Percentiles rank a stretch among this genome's conserved stretches.
These are phyloP conservation scores for Myripristis murdjan DNA, from an alignment of 2,797 vertebrate species.

Conservation along the genomic window DNA sequence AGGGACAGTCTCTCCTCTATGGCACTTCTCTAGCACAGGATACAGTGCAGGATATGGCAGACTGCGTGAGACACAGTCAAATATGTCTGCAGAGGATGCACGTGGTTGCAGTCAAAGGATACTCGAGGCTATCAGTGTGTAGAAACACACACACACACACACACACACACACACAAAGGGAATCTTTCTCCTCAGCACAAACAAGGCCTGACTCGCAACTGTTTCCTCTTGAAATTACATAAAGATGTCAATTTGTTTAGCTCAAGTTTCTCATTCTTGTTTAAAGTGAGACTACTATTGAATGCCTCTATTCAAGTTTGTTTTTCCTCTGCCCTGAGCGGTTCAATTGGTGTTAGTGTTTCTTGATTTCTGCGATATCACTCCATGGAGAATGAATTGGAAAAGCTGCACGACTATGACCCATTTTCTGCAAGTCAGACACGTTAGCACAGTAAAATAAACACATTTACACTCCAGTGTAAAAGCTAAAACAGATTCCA, in stretches of 20 bases:
- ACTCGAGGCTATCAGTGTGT: constrained; percentile 5
- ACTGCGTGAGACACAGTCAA: constrained; percentile 38
- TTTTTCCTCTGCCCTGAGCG: background rate
- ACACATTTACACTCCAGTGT: constrained; percentile 4
- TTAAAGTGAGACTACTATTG: constrained; percentile 18
- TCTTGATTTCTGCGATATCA: background rate
- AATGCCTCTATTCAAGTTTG: constrained; percentile 13
- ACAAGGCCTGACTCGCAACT: background rate
- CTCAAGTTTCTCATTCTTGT: constrained; percentile 20
- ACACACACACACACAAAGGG: constrained; percentile 20
- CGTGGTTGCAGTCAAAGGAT: constrained; percentile 30
- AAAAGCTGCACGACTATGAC: constrained; percentile 7
- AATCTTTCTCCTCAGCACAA: constrained; percentile 26
- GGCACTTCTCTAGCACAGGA: constrained; percentile 67
- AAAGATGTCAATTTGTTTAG: constrained; percentile 8
- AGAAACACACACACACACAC: background rate
- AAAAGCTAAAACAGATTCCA: background rate
- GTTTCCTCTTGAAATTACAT: constrained; percentile 13
- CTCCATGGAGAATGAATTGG: constrained; percentile 15
- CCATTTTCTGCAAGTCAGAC: background rate
- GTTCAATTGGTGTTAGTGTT: constrained; percentile 26
- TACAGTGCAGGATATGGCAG: constrained; percentile 66
- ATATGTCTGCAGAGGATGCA: constrained; percentile 54
- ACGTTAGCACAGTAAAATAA: background rate
- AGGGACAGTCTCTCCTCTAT: constrained; percentile 47